Percentiles rank a stretch among this genome's conserved stretches.
Conservation (phyloP, 2,797 vertebrate genomes). For the Cyprinella venusta region DNA sequence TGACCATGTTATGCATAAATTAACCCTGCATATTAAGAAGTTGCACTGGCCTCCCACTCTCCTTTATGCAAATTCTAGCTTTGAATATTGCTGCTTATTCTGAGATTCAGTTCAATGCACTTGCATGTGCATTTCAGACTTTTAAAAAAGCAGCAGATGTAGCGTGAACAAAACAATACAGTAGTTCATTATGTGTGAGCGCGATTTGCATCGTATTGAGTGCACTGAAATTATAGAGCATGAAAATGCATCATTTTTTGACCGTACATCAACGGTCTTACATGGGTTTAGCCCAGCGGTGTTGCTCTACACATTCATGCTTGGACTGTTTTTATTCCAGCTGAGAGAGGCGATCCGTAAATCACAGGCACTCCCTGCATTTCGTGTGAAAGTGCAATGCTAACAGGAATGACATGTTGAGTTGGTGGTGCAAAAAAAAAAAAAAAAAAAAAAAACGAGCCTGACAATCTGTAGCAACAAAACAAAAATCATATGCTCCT, state of each 20-base stretch:
- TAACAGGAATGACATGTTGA: constrained; percentile 19
- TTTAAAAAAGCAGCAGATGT: neutral
- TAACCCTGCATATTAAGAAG: constrained; percentile 46
- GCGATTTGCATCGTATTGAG: neutral
- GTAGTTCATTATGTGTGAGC: neutral
- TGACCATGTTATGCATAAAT: constrained; percentile 41
- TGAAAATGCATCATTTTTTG: neutral
- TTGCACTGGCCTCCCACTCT: constrained; percentile 38
- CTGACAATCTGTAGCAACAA: neutral
- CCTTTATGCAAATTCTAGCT: neutral
- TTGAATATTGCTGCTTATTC: neutral
- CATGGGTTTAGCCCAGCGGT: neutral
- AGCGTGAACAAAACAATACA: neutral
- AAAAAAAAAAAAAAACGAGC: neutral
- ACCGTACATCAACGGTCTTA: neutral
- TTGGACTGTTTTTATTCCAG: constrained; percentile 9
- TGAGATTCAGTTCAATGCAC: neutral
- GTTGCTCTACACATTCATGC: constrained; percentile 19
- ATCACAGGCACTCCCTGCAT: constrained; percentile 31
- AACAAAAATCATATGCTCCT: neutral
- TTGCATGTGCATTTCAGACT: neutral
- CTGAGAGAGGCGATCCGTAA: neutral
- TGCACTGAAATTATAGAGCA: neutral
- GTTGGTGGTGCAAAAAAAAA: neutral
- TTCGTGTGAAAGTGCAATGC: constrained; percentile 2